Conservation (phyloP, 2,888 invertebrate genomes). For the Linnaemya vulpina region DNA sequence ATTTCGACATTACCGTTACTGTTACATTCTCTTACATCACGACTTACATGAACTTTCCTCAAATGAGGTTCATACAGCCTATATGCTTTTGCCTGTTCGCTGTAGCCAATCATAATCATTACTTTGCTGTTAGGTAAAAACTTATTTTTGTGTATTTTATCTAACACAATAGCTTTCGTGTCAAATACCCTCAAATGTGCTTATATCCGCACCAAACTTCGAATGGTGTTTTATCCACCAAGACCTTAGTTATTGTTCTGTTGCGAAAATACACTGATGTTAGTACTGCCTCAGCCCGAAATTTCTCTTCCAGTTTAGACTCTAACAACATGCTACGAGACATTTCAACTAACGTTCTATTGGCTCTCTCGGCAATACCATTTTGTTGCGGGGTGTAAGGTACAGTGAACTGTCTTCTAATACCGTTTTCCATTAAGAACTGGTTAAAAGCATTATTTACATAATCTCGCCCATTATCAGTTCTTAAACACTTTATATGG, state of each 20-base stretch:
- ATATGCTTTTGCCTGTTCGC: no score
- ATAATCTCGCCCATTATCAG: no score
- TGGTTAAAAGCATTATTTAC: no score
- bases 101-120: no score
- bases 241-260: conserved; percentile 19
- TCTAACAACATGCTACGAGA: conserved; percentile 30
- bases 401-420: no score
- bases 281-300: no score
- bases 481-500: no score
- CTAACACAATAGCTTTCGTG: conserved; percentile 41
- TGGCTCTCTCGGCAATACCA: conserved; percentile 19
- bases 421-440: no score
- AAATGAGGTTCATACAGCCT: conserved; percentile 7
- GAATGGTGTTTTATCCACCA: conserved; percentile 18
- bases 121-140: conserved; percentile 21
- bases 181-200: conserved; percentile 64
- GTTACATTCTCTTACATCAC: conserved; percentile 18
- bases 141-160: conserved; percentile 34
- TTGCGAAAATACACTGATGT: conserved; percentile 26
- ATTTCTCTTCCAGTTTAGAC: no score
- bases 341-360: conserved; percentile 6
- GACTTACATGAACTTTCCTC: conserved; percentile 17
- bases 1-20: no score
- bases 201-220: conserved; percentile 36
- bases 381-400: conserved; percentile 5